These are phyloP conservation scores for Thunnus albacares DNA, from an alignment of 2,797 vertebrate genomes.

Conservation along the genomic window DNA sequence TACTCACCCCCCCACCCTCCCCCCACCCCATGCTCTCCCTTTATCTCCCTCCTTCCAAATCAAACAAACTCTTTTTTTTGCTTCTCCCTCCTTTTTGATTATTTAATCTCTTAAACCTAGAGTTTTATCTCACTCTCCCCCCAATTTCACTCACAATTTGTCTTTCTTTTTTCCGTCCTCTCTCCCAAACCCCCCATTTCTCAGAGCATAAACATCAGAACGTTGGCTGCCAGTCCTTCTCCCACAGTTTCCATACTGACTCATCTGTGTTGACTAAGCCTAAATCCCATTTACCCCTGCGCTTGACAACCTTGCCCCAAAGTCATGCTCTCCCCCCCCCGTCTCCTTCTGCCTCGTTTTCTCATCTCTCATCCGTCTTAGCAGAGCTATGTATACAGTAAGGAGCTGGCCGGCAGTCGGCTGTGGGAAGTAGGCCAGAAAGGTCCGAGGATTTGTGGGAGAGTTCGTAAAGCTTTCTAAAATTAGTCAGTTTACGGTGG, in stretches of 20 bases:
- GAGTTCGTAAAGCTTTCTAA: slow-evolving; percentile 79
- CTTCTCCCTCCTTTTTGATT: slow-evolving; percentile 15
- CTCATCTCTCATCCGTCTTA: slow-evolving; percentile 66
- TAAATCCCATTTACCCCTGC: slow-evolving; percentile 76
- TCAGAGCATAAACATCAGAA: slow-evolving; percentile 64
- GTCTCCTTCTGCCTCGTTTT: slow-evolving; percentile 35
- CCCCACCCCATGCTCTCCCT: slow-evolving; percentile 20
- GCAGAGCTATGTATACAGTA: slow-evolving; percentile 62
- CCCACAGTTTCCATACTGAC: slow-evolving; percentile 76
- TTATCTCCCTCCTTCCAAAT: slow-evolving; percentile 6
- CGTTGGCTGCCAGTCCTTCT: slow-evolving; percentile 54
- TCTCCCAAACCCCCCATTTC: slow-evolving; percentile 39
- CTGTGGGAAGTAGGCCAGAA: slow-evolving; percentile 80
- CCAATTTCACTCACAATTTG: slow-evolving; percentile 21
- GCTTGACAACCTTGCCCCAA: slow-evolving; percentile 65
- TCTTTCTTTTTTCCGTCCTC: slow-evolving; percentile 7
- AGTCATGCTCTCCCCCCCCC: slow-evolving; percentile 46
- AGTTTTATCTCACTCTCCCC: slow-evolving; percentile 33
- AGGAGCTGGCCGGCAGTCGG: slow-evolving; percentile 49
- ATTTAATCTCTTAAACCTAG: slow-evolving; percentile 51
- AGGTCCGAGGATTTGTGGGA: slow-evolving; percentile 79
- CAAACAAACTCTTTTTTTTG: slow-evolving; percentile 4
- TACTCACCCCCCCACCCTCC: not conserved
- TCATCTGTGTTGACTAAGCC: slow-evolving; percentile 77
- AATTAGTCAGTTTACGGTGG: slow-evolving; percentile 71